Evolutionary conservation across 2,797 vertebrate genomes (phyloP), one percentile per base, ranked within the genome.

Genomic region (Novumbra hubbsi): DNA sequence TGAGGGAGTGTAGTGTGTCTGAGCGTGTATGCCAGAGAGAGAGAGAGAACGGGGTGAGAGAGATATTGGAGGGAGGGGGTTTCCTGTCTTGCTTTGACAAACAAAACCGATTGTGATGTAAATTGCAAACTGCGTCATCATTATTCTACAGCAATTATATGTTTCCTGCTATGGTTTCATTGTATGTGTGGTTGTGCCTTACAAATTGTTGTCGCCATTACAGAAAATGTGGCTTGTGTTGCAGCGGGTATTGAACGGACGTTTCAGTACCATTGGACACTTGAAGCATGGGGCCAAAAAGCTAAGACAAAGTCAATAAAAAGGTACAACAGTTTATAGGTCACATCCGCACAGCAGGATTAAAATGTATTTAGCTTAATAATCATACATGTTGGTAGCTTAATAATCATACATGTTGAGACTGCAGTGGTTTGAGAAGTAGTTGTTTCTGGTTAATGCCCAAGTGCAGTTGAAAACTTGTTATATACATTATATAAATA

Each of bases 211-310:
- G 32, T 34, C 34, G 27, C n/a, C 30, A 64, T 64, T 30, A 32
- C 27, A 30, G 3, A 28, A 64, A 30, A 32, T 34, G 16, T 64
- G 27, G 62, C 17, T 2, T 27, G 41, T n/a, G 68, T 21, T 9
- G 52, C 19, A 19, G n/a, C 7, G 7, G 52, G 19, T n/a, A 45
- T 70, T 27, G 41, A 48, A 21, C 19, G 8, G 28, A 71, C 19
- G 55, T 78, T 88, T 91, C 88, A 90, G 87, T 75, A 91, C 88
- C 88, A 50, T 52, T 85, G 89, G 82, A 78, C 74, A 69, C 48
- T 38, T 14, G 15, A 55, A 52, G 48, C 64, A n/a, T 30, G 9
- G 45, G 0, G 62, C 70, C 30, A 49, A 41, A 57, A 65, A 38
- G n/a, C 32, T 45, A 4, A 15, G 65, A 55, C 28, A 66, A 12